phyloP scores from a whole-genome alignment of 2,888 invertebrate genomes.

The Archips xylosteana region DNA sequence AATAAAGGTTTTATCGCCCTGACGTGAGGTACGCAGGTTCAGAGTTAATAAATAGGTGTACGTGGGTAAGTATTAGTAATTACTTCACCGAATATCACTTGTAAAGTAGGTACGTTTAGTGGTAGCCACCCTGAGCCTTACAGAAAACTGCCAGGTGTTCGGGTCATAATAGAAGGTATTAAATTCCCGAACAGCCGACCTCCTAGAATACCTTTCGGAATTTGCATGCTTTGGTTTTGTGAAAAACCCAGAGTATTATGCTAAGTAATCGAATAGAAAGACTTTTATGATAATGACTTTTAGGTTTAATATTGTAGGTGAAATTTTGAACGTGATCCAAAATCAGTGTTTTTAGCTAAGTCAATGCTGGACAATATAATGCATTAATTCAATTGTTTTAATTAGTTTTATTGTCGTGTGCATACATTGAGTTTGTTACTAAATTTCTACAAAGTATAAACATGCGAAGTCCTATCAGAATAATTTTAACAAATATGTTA shows the following conservation, averaged over 20 bases:
- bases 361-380: no score
- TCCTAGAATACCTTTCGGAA: not conserved
- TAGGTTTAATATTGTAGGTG: no score
- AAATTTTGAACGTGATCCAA: no score
- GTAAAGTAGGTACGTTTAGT: slow-evolving; percentile 7
- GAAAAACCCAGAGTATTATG: not conserved
- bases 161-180: not conserved
- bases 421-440: no score
- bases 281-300: no score
- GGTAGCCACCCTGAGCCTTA: not conserved
- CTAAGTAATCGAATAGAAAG: no score
- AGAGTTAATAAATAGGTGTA: slow-evolving; percentile 32
- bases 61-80: slow-evolving; percentile 26
- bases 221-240: not conserved
- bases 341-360: no score
- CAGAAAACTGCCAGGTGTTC: not conserved
- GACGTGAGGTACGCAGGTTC: slow-evolving; percentile 31
- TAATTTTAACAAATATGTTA: no score
- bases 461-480: no score
- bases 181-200: not conserved
- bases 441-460: no score
- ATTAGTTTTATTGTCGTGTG: no score
- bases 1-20: slow-evolving; percentile 30
- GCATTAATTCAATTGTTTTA: no score
- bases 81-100: slow-evolving; percentile 18